A percentile compares a stretch with the other conserved stretches of the same genome.
Conservation (phyloP, 2,888 invertebrate species). For the Himalopsyche kuldschensis region DNA sequence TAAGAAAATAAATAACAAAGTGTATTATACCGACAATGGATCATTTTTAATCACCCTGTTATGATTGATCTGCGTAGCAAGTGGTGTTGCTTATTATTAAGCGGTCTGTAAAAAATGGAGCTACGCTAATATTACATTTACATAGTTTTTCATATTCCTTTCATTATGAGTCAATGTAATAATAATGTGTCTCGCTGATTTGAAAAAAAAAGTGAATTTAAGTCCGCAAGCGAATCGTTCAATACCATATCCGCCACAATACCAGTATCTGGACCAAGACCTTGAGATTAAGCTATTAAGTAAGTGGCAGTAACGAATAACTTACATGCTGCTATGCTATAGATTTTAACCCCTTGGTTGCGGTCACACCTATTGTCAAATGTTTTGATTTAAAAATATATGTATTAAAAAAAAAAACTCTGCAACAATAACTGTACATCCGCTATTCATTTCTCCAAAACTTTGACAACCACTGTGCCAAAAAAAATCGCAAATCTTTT, state of each 20-base stretch:
- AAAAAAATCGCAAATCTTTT: too few relatives aligned
- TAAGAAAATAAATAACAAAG: too few relatives aligned
- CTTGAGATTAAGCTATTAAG: neutral
- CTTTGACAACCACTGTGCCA: too few relatives aligned
- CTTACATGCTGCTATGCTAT: too few relatives aligned
- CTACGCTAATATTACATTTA: neutral
- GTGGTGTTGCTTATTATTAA: neutral
- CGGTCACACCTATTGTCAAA: too few relatives aligned
- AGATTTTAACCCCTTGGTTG: too few relatives aligned
- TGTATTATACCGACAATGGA: too few relatives aligned
- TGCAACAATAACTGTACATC: too few relatives aligned
- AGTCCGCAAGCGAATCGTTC: neutral
- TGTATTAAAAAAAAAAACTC: too few relatives aligned
- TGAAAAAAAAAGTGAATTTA: neutral
- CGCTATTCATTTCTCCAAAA: too few relatives aligned
- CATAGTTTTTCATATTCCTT: neutral
- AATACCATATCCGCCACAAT: slow-evolving; percentile 19
- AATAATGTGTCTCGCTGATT: neutral
- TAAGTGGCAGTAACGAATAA: neutral
- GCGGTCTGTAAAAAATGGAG: neutral
- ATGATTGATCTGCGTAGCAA: neutral
- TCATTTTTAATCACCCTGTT: neutral
- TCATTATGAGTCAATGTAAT: neutral
- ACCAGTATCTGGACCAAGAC: slow-evolving; percentile 13
- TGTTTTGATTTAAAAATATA: too few relatives aligned